Evolutionary conservation across 2,888 invertebrate genomes (phyloP).

Genomic region (Thalpophila matura): DNA sequence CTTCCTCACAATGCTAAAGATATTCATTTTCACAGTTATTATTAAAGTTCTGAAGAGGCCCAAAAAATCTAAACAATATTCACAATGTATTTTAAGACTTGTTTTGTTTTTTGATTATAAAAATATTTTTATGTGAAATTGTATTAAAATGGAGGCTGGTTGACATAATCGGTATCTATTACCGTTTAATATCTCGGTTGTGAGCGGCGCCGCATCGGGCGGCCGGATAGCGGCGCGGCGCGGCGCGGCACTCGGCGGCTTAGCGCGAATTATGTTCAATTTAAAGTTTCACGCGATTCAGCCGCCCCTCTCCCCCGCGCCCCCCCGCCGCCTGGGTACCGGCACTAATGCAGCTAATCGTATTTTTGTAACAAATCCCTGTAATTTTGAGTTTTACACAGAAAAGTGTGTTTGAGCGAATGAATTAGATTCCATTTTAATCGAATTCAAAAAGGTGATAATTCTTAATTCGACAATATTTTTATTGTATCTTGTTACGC

Average conservation of each 20-base stretch:
- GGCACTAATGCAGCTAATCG: conserved; percentile 22
- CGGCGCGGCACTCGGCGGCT: conserved; percentile 47
- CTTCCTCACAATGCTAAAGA: too few relatives aligned
- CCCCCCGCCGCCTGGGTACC: conserved; percentile 2
- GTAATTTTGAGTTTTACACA: background rate
- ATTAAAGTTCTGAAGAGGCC: too few relatives aligned
- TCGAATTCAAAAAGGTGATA: too few relatives aligned
- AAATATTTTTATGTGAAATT: too few relatives aligned
- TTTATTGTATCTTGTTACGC: too few relatives aligned
- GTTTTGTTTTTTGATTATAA: too few relatives aligned
- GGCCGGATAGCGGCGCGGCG: conserved; percentile 1
- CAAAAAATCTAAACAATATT: too few relatives aligned
- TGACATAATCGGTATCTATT: background rate
- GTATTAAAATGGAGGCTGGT: too few relatives aligned
- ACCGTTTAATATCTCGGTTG: background rate
- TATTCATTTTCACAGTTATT: too few relatives aligned
- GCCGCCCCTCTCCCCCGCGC: background rate
- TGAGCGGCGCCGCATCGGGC: conserved; percentile 4
- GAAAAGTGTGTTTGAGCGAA: background rate
- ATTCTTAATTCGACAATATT: too few relatives aligned
- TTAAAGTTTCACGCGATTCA: conserved; percentile 60
- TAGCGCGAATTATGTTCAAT: conserved; percentile 68
- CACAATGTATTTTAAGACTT: too few relatives aligned
- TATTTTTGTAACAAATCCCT: conserved; percentile 30
- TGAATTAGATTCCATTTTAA: too few relatives aligned